A percentile compares a stretch with the other conserved stretches of the same genome.
Conservation (phyloP, 2,797 vertebrate species). For the Smutsia temminckii region DNA sequence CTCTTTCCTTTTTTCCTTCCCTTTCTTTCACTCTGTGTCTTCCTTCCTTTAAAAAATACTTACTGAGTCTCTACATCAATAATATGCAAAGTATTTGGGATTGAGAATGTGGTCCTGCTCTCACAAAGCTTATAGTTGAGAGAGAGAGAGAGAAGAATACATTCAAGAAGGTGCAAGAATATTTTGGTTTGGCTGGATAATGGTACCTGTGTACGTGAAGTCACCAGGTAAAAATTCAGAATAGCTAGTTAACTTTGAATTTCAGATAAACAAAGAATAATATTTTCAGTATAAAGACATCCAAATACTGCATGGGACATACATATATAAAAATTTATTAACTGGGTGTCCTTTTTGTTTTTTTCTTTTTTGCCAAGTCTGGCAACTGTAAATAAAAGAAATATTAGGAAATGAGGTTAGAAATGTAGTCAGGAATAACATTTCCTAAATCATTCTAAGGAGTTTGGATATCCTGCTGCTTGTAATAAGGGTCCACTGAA, state of each 20-base stretch:
- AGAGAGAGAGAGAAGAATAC: background rate
- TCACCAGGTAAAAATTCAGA: background rate
- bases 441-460: background rate
- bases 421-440: background rate
- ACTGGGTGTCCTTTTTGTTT: background rate
- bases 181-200: background rate
- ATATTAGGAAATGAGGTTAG: background rate
- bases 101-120: background rate
- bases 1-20: background rate
- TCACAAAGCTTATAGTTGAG: background rate
- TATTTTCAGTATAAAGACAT: background rate
- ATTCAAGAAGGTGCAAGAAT: background rate
- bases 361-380: background rate
- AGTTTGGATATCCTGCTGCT: background rate
- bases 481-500: background rate
- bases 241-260: background rate
- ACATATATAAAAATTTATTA: background rate
- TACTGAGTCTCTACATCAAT: background rate
- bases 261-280: background rate
- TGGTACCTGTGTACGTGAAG: background rate
- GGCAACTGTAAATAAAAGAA: background rate
- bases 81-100: background rate
- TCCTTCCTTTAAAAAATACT: background rate
- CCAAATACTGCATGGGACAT: background rate
- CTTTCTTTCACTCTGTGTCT: background rate